Conservation (phyloP, 92 coral and sea anemone genomes). For the Palythoa grandiflora region DNA sequence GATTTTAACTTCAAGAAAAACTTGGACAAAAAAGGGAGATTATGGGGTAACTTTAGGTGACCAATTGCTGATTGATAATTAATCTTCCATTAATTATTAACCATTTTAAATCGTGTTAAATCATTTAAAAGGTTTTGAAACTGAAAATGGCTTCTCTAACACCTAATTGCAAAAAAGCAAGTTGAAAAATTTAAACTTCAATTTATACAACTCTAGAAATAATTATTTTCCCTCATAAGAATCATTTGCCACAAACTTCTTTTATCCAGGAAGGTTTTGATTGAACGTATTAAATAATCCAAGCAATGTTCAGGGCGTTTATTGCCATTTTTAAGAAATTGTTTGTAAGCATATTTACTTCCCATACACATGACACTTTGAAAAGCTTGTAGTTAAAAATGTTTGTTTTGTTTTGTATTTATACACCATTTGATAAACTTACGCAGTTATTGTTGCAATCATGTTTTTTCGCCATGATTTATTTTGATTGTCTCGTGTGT, state of each 20-base stretch:
- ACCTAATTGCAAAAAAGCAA: not conserved
- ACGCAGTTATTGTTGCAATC: no score
- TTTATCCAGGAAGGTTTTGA: not conserved
- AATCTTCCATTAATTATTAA: conserved; percentile 24
- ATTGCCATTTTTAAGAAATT: no score
- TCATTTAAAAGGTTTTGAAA: not conserved
- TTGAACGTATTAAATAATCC: not conserved
- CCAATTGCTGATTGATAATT: not conserved
- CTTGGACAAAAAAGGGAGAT: no score
- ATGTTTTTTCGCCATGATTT: not conserved
- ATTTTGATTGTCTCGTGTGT: not conserved
- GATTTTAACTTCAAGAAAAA: no score
- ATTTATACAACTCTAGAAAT: no score
- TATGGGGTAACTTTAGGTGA: no score
- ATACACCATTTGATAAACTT: not conserved
- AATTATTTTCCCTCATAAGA: not conserved
- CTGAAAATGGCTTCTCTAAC: not conserved
- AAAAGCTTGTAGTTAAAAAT: no score
- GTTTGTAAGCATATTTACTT: no score
- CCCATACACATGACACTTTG: no score
- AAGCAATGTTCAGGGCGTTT: not conserved
- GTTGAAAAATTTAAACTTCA: not conserved
- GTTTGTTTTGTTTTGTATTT: no score
- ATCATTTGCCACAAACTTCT: not conserved
- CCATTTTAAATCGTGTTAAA: not conserved